Evolutionary conservation across 2,888 invertebrate species (phyloP).

Genomic region (Scaptomyza flava): DNA sequence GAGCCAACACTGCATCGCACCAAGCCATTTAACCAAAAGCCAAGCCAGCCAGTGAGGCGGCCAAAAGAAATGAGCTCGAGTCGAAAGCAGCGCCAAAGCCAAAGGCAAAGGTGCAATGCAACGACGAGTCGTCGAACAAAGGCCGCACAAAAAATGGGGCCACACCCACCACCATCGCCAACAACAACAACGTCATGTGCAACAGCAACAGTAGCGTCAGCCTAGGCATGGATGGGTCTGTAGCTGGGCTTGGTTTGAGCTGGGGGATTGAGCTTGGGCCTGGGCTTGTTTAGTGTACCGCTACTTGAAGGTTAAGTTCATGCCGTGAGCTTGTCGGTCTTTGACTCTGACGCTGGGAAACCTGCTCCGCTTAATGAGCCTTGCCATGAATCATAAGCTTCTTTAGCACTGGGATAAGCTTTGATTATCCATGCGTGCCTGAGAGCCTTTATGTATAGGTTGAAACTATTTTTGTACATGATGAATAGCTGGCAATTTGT

Average conservation of each 20-base stretch:
- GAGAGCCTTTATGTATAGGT: background rate
- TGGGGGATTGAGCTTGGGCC: slow-evolving; percentile 9
- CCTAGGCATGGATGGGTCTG: slow-evolving; percentile 17
- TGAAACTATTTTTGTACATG: slow-evolving; percentile 22
- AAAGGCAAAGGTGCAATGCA: slow-evolving; percentile 57
- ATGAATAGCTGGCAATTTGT: slow-evolving; percentile 43
- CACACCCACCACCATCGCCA: slow-evolving; percentile 52
- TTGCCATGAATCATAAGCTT: slow-evolving; percentile 55
- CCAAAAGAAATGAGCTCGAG: slow-evolving; percentile 56
- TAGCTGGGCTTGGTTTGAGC: slow-evolving; percentile 10
- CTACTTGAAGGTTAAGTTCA: slow-evolving; percentile 63
- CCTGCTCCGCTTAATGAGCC: slow-evolving; percentile 56
- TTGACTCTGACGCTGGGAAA: slow-evolving; percentile 38
- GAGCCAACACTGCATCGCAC: slow-evolving; percentile 76
- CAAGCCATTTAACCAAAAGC: slow-evolving; percentile 80
- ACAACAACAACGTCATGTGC: slow-evolving; percentile 23
- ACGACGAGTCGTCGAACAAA: slow-evolving; percentile 42
- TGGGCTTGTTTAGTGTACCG: slow-evolving; percentile 19
- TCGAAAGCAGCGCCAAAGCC: slow-evolving; percentile 61
- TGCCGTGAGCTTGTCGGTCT: slow-evolving; percentile 52
- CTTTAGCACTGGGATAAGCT: slow-evolving; percentile 49
- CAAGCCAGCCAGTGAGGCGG: slow-evolving; percentile 33
- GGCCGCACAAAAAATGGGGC: slow-evolving; percentile 50
- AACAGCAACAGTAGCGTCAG: slow-evolving; percentile 24
- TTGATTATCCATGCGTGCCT: slow-evolving; percentile 30